Conservation (phyloP, 2,888 invertebrate genomes). For the Ornithoptera alexandrae region DNA sequence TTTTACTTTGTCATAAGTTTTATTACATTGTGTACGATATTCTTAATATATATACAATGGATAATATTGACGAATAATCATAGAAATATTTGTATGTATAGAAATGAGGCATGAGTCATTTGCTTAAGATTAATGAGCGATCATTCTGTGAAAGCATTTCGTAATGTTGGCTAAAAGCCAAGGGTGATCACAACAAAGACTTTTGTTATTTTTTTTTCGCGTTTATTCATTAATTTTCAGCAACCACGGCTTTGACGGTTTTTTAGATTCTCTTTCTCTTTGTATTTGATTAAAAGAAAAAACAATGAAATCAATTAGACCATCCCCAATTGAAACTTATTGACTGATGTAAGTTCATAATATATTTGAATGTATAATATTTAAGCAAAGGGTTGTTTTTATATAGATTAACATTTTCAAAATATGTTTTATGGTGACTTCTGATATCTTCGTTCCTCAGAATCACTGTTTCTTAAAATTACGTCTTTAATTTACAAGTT, state of each 20-base stretch:
- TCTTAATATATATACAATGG: too few relatives aligned
- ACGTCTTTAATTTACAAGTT: too few relatives aligned
- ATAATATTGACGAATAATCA: not conserved
- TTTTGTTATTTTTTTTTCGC: conserved; percentile 2
- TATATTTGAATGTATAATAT: too few relatives aligned
- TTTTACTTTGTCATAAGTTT: too few relatives aligned
- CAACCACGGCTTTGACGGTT: not conserved
- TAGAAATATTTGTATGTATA: conserved; percentile 2
- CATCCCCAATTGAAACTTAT: too few relatives aligned
- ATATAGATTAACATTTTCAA: too few relatives aligned
- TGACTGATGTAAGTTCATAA: too few relatives aligned
- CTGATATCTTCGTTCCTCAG: too few relatives aligned
- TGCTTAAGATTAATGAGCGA: conserved; percentile 14
- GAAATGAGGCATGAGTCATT: conserved; percentile 2
- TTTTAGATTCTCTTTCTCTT: not conserved
- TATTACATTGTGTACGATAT: too few relatives aligned
- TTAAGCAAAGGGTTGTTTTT: too few relatives aligned
- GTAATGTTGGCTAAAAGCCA: conserved; percentile 3
- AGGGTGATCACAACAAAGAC: conserved; percentile 2
- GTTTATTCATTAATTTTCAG: conserved; percentile 5
- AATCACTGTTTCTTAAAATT: too few relatives aligned
- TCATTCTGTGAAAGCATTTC: conserved; percentile 7
- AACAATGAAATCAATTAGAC: not conserved
- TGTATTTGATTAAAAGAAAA: not conserved
- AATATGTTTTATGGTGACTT: too few relatives aligned